Percentiles rank a stretch among this genome's conserved stretches.
These are phyloP conservation scores for Nothoprocta pentlandii DNA, from an alignment of 2,113 vertebrate genomes.

Conservation along the genomic window DNA sequence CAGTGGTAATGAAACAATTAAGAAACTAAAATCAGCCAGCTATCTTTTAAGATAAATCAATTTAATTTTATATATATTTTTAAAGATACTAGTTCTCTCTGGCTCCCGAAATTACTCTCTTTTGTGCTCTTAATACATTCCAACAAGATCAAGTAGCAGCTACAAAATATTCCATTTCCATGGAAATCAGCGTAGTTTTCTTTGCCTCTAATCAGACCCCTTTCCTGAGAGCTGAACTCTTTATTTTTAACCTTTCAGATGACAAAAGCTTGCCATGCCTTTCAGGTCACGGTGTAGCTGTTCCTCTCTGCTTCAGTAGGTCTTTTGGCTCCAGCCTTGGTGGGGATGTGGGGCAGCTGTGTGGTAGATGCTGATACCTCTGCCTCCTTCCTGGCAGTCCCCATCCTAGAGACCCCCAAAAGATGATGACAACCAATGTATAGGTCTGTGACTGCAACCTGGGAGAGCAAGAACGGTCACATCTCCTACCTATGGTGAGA, in stretches of 20 bases:
- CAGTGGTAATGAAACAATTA: constrained; percentile 57
- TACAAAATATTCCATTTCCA: constrained; percentile 66
- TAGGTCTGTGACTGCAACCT: not conserved
- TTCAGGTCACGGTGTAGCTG: not conserved
- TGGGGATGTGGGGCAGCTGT: not conserved
- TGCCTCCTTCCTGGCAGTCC: not conserved
- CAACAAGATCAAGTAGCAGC: constrained; percentile 40
- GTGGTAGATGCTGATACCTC: not conserved
- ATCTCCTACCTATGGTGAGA: not conserved
- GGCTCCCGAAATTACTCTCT: constrained; percentile 13
- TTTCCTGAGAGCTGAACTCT: constrained; percentile 63
- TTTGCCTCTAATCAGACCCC: constrained; percentile 41
- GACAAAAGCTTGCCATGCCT: not conserved
- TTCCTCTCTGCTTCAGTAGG: constrained; percentile 19
- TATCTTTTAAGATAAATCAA: constrained; percentile 44
- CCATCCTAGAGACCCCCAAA: not conserved
- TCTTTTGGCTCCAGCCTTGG: not conserved
- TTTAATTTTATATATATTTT: constrained; percentile 34
- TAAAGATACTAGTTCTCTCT: not conserved
- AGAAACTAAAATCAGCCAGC: constrained; percentile 31
- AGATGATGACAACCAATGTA: not conserved
- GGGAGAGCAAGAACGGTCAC: not conserved
- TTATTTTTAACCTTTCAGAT: constrained; percentile 67
- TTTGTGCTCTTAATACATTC: constrained; percentile 44
- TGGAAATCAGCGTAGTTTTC: constrained; percentile 56